phyloP scores from a whole-genome alignment of 2,797 vertebrate genomes.

The Sparus aurata region DNA sequence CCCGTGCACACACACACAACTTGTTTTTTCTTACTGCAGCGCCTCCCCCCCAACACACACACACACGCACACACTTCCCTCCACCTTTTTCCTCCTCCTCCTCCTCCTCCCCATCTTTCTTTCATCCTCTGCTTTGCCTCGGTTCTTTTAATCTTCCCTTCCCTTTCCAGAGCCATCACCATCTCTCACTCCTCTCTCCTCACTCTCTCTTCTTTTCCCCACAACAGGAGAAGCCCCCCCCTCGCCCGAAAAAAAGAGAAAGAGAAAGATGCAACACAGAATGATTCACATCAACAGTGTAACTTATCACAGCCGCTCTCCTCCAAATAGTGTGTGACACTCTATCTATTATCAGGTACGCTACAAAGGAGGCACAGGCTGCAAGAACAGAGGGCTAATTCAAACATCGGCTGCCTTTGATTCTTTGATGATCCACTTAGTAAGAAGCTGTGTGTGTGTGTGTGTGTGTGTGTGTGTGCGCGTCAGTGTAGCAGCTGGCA shows the following conservation, averaged over 20 bases:
- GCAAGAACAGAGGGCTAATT: conserved; percentile 61
- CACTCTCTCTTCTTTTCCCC: conserved; percentile 35
- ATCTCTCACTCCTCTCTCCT: conserved; percentile 19
- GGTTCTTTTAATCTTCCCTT: conserved; percentile 59
- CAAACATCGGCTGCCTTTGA: conserved; percentile 63
- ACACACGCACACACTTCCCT: conserved; percentile 22
- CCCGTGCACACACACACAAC: conserved; percentile 23
- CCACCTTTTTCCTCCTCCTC: conserved; percentile 3
- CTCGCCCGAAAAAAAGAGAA: background rate
- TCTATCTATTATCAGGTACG: conserved; percentile 27
- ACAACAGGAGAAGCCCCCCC: conserved; percentile 14
- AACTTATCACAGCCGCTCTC: conserved; percentile 29
- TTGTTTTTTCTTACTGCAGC: conserved; percentile 16
- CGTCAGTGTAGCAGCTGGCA: conserved; percentile 38
- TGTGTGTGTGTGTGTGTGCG: conserved; percentile 28
- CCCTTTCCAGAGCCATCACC: conserved; percentile 28
- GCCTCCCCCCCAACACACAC: background rate
- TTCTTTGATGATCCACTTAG: conserved; percentile 63
- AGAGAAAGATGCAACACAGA: conserved; percentile 17
- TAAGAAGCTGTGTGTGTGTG: conserved; percentile 1
- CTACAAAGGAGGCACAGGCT: conserved; percentile 46
- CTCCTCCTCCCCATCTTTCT: conserved; percentile 52
- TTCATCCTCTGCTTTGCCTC: conserved; percentile 56
- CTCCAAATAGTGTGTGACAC: conserved; percentile 16
- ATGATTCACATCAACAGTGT: conserved; percentile 47